These are phyloP conservation scores for Syngnathus acus DNA, from an alignment of 2,797 vertebrate species.

Conservation along the genomic window DNA sequence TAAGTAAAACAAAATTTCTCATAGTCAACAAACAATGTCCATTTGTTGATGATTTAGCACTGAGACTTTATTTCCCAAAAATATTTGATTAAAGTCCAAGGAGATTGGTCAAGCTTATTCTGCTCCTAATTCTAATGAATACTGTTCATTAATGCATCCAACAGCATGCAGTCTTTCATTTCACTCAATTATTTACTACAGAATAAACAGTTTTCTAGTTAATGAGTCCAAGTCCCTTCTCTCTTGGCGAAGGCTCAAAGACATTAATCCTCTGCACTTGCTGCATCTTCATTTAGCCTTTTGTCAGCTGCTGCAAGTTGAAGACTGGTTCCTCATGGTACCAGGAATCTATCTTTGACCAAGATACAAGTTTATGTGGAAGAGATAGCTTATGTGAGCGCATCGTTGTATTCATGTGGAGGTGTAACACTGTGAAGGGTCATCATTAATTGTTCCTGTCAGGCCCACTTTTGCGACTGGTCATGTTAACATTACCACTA, in stretches of 20 bases:
- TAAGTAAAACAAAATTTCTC: not conserved
- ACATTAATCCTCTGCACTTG: not conserved
- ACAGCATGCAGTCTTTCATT: not conserved
- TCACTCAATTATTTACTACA: not conserved
- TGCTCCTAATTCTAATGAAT: not conserved
- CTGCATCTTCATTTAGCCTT: not conserved
- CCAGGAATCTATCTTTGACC: not conserved
- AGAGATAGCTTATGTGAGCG: conserved; percentile 4
- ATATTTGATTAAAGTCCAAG: not conserved
- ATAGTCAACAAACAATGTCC: not conserved
- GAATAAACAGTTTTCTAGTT: not conserved
- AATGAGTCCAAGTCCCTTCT: not conserved
- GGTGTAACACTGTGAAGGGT: conserved; percentile 9
- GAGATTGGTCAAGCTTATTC: not conserved
- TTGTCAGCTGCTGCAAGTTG: not conserved
- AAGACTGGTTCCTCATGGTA: not conserved
- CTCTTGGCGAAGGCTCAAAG: not conserved
- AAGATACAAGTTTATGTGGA: conserved; percentile 11
- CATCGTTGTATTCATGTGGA: conserved; percentile 31
- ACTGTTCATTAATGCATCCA: not conserved
- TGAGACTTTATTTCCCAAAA: not conserved
- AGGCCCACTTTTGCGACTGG: conserved; percentile 13
- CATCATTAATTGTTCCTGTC: conserved; percentile 25
- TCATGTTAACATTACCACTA: conserved; percentile 47
- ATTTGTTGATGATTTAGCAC: not conserved